Evolutionary conservation across 2,113 vertebrate species (phyloP), one percentile per base, ranked within the genome.

Genomic region (Chauna torquata): DNA sequence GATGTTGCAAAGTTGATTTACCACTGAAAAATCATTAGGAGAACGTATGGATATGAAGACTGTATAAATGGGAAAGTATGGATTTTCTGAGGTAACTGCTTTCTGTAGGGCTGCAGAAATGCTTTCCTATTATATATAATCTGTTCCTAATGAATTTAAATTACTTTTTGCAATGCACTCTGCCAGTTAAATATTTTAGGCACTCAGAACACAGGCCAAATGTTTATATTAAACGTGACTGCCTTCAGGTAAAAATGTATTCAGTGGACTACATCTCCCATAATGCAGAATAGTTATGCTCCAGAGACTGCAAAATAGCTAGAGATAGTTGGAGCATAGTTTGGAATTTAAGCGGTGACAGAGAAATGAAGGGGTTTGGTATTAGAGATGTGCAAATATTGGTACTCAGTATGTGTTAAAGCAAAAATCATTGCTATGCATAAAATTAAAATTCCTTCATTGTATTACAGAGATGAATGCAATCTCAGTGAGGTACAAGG

Each of bases 241-340:
- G 74, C 95, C 93, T 97, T 97, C 85, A 97, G 96, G 97, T 98
- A 76, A 96, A 98, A 97, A 95, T 89, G 76, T 95, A 91, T 88
- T 96, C 70, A 91, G 61, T 93, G 93, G 96, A 96, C 92, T 97
- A 96, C 92, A 58, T 97, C 96, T 96, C 89, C 92, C 89, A 92
- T 96, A 97, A 90, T 96, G 93, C 90, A 96, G 78, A 97, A 96
- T 95, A 88, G 81, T 76, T 78, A 70, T 92, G 91, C 94, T 97
- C 93, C 83, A 86, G 80, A 84, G 88, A 91, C 80, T 94, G 64
- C 64, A 89, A 80, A 97, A 93, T 66, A 95, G 81, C 89, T 96
- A 75, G 50, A 64, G 47, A 90, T 82, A 96, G 61, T 93, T 96
- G 79, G 34, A 92, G 52, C 25, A 7, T 92, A 86, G 78, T 96